phyloP scores from a whole-genome alignment of 1,140 invertebrate genomes.

The Telenomus remus region DNA sequence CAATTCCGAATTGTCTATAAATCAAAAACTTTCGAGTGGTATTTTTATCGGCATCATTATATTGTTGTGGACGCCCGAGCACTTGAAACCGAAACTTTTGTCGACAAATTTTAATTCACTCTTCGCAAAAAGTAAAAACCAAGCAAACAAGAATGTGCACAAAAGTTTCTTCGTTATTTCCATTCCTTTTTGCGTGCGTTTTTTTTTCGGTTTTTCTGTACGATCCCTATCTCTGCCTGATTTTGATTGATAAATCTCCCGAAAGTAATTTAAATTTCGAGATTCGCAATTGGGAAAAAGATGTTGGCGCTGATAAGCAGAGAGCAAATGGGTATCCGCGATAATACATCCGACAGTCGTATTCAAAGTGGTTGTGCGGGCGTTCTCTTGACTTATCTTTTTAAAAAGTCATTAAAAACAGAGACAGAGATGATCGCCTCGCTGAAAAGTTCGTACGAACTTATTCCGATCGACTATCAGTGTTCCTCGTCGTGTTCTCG shows the following conservation, averaged over 20 bases:
- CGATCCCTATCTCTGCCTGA: too few species aligned
- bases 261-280: constrained; percentile 7
- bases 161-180: too few species aligned
- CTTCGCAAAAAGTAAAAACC: too few species aligned
- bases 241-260: not conserved
- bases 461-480: constrained; percentile 45
- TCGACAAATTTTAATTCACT: too few species aligned
- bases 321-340: constrained; percentile 20
- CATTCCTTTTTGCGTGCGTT: too few species aligned
- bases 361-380: constrained; percentile 20
- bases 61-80: too few species aligned
- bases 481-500: constrained; percentile 27
- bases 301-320: not conserved
- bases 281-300: constrained; percentile 4
- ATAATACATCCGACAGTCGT: constrained; percentile 18
- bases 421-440: constrained; percentile 40
- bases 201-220: too few species aligned
- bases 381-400: constrained; percentile 42
- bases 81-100: too few species aligned
- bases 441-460: constrained; percentile 31
- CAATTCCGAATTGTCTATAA: too few species aligned
- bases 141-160: too few species aligned
- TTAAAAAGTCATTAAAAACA: constrained; percentile 52
- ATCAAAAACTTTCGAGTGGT: too few species aligned
- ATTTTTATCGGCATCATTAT: too few species aligned